Base-by-base conservation (phyloP, 2,113 vertebrate species). In the Megalops atlanticus region DNA sequence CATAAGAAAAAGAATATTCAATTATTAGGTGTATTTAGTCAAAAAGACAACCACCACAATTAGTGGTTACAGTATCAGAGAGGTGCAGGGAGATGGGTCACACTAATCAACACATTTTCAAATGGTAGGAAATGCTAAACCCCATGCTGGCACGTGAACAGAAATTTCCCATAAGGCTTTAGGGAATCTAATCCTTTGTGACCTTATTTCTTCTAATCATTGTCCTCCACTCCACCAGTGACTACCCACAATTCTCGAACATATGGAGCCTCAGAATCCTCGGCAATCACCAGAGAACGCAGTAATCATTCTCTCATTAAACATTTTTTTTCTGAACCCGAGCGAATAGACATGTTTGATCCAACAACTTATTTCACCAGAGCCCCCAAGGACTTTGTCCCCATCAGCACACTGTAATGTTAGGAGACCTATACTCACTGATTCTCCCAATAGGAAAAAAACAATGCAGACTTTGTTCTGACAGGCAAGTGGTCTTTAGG, bases 161-260 rank as follows among this genome's bases (percentile, higher is more conserved):
- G 86, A 90, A 84, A 33, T 91, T 85, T 80, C 85, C 80, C 84
- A 87, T 89, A 89, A 87, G 88, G 90, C 92, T 89, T 89, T 76
- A 75, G 92, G 92, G 92, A 94, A 91, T 92, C 91, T 88, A 91
- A 91, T 92, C 89, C 93, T 85, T 84, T 92, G 89, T 83, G 93
- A 92, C 93, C 90, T 86, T 92, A 89, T 92, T 94, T 94, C 92
- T 90, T 93, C 90, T 95, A 92, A 95, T 95, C 93, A 93, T 91
- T 89, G 89, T 89, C 86, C 90, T 83, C 83, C 82, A 70, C 81
- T 93, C 89, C 88, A 90, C 89, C 84, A 74, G 88, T 93, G 92
- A 92, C 90, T 92, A 93, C 93, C 88, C 88, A 91, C 93, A 90
- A 90, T 94, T 92, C 85, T 88, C 86, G 82, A 92, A 92, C 94